Evolutionary conservation across 2,888 invertebrate species (phyloP).

Genomic region (Hoplodrina blanda): DNA sequence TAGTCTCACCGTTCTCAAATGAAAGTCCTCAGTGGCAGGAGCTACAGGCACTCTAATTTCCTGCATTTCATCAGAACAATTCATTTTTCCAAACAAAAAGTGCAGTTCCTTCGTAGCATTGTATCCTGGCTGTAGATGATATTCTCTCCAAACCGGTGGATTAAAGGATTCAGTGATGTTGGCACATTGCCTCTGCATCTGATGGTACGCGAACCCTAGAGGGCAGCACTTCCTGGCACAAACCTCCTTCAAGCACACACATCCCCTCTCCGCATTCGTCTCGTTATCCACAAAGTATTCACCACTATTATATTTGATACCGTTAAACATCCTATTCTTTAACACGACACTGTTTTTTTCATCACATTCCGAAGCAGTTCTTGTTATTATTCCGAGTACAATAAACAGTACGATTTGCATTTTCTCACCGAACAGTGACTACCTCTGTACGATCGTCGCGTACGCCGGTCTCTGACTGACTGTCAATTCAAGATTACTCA

Average conservation of each 20-base stretch:
- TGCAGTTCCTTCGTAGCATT: constrained; percentile 70
- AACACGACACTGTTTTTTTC: constrained; percentile 50
- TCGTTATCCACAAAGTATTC: constrained; percentile 73
- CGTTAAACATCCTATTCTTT: constrained; percentile 56
- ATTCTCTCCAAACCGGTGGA: constrained; percentile 73
- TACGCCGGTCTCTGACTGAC: constrained; percentile 49
- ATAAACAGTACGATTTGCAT: constrained; percentile 35
- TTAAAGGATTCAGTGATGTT: constrained; percentile 60
- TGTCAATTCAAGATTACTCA: constrained; percentile 48
- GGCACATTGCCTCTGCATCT: constrained; percentile 65
- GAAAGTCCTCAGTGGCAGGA: constrained; percentile 44
- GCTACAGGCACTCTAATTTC: constrained; percentile 59
- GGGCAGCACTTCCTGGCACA: constrained; percentile 82
- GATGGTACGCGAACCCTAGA: constrained; percentile 70
- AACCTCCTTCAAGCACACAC: constrained; percentile 72
- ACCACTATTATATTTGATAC: constrained; percentile 66
- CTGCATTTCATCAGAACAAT: constrained; percentile 60
- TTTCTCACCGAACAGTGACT: not conserved
- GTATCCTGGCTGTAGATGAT: constrained; percentile 52
- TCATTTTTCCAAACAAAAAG: constrained; percentile 70
- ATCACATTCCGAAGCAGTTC: constrained; percentile 49
- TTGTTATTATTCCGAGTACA: constrained; percentile 46
- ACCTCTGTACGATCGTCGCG: constrained; percentile 49
- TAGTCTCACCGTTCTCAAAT: constrained; percentile 68
- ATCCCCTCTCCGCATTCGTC: constrained; percentile 69